Percentiles rank a stretch among this genome's conserved stretches.
phyloP scores from a whole-genome alignment of 2,113 vertebrate genomes.

The Reinhardtius hippoglossoides region DNA sequence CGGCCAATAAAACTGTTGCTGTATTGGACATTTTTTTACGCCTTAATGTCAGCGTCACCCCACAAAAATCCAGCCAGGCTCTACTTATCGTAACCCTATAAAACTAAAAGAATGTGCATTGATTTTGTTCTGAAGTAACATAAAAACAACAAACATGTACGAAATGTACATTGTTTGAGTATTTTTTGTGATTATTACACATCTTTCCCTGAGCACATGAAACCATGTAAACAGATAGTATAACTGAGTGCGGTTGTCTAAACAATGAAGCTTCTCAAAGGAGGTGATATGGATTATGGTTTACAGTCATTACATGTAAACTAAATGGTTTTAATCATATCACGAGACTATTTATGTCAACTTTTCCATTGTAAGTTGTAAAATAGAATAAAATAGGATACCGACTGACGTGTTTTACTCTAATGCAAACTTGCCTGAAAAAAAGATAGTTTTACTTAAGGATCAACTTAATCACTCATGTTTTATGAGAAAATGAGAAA shows the following conservation, averaged over 20 bases:
- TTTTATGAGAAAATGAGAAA: slow-evolving; percentile 1
- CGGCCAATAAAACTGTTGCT: too few relatives aligned
- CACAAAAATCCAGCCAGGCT: too few relatives aligned
- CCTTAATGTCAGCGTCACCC: too few relatives aligned
- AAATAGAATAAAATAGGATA: neutral
- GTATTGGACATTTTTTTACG: too few relatives aligned
- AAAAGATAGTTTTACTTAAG: neutral
- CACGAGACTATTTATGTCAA: too few relatives aligned
- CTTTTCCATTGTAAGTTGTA: neutral
- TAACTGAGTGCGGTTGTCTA: neutral
- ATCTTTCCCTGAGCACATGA: neutral
- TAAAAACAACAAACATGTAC: too few relatives aligned
- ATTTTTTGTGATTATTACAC: too few relatives aligned
- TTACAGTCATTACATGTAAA: neutral
- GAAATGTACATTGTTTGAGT: too few relatives aligned
- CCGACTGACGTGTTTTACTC: neutral
- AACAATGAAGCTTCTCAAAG: neutral
- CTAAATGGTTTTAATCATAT: too few relatives aligned
- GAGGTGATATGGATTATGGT: neutral
- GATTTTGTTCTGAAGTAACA: too few relatives aligned
- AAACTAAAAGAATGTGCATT: too few relatives aligned
- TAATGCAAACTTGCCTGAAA: neutral
- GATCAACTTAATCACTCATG: neutral
- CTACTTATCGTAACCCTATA: too few relatives aligned
- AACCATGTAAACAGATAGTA: neutral